Conservation (phyloP, 2,888 invertebrate genomes). For the Catocala fraxini region DNA sequence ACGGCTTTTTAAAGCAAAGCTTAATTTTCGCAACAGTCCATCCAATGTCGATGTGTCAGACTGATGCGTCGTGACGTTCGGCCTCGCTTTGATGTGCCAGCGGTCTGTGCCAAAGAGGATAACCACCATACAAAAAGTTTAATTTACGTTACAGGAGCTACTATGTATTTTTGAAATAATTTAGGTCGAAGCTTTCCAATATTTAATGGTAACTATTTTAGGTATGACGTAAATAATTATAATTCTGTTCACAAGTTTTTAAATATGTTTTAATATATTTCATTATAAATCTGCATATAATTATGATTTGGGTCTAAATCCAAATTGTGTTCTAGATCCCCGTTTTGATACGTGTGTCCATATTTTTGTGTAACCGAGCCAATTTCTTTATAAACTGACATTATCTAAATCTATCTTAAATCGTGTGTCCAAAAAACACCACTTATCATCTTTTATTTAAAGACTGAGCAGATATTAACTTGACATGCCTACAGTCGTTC, state of each 20-base stretch:
- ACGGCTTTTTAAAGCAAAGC: slow-evolving; percentile 45
- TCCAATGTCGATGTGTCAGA: slow-evolving; percentile 72
- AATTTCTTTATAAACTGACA: background rate
- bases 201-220: background rate
- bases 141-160: slow-evolving; percentile 43
- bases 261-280: no score
- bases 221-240: no score
- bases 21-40: slow-evolving; percentile 73
- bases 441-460: slow-evolving; percentile 27
- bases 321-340: no score
- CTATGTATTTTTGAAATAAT: slow-evolving; percentile 31
- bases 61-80: slow-evolving; percentile 70
- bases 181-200: slow-evolving; percentile 5
- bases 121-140: slow-evolving; percentile 46
- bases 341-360: background rate
- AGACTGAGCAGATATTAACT: slow-evolving; percentile 24
- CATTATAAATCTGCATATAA: no score
- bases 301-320: no score
- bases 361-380: background rate
- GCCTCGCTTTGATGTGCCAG: slow-evolving; percentile 67
- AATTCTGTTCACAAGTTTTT: no score
- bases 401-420: slow-evolving; percentile 10
- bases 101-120: slow-evolving; percentile 47
- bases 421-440: slow-evolving; percentile 25
- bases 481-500: background rate